Conservation (phyloP, 2,797 vertebrate species). For the Pampus argenteus region DNA sequence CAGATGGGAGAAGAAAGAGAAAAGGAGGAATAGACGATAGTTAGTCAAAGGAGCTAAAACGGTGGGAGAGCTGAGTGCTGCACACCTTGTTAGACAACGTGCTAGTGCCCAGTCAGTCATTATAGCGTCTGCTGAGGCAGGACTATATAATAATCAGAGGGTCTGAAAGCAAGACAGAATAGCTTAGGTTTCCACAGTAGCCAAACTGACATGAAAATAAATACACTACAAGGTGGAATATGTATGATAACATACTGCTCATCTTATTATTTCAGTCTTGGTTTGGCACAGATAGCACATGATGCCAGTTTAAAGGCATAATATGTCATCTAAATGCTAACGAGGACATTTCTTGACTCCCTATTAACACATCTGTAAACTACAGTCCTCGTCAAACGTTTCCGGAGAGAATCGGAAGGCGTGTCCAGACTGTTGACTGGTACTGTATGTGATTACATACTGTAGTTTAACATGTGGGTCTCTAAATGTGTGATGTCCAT, state of each 20-base stretch:
- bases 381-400: too few relatives aligned
- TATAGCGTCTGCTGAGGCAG: constrained; percentile 48
- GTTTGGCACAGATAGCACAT: neutral
- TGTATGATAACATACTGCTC: constrained; percentile 7
- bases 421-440: too few relatives aligned
- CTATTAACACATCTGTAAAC: neutral
- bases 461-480: too few relatives aligned
- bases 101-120: constrained; percentile 66
- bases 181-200: constrained; percentile 14
- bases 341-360: neutral
- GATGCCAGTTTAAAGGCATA: neutral
- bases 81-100: constrained; percentile 64
- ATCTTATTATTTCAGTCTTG: constrained; percentile 1
- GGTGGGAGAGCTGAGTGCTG: constrained; percentile 37
- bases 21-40: constrained; percentile 23
- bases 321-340: constrained; percentile 1
- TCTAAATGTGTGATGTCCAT: neutral
- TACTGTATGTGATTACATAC: neutral
- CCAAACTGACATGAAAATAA: constrained; percentile 24
- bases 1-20: constrained; percentile 14
- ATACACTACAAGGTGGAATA: neutral
- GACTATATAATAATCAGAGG: constrained; percentile 27
- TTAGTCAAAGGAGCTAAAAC: constrained; percentile 54
- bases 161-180: constrained; percentile 17
- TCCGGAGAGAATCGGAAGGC: too few relatives aligned